These are phyloP conservation scores for Cryptocephalus moraei DNA, from an alignment of 2,888 invertebrate species.

Conservation along the genomic window DNA sequence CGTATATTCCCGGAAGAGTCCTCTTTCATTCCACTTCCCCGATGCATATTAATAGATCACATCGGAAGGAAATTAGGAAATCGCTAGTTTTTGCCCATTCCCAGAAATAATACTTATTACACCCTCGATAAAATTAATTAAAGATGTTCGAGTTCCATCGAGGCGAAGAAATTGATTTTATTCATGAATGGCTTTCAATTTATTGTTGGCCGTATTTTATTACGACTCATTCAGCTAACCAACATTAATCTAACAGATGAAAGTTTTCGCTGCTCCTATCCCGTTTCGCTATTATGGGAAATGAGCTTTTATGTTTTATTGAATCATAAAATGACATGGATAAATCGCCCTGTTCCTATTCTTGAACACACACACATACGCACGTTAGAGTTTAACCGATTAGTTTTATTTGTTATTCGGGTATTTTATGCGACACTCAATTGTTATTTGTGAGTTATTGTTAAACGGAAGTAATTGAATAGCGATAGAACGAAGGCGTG, in stretches of 20 bases:
- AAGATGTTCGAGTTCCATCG: slow-evolving; percentile 14
- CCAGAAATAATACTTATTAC: slow-evolving; percentile 3
- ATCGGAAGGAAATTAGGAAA: background rate
- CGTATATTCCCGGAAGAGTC: too few relatives aligned
- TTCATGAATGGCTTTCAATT: slow-evolving; percentile 18
- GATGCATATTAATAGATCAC: too few relatives aligned
- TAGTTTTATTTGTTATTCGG: too few relatives aligned
- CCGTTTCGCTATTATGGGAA: slow-evolving; percentile 6
- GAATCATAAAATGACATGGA: background rate
- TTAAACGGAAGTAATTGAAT: too few relatives aligned
- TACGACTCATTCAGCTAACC: slow-evolving; percentile 15
- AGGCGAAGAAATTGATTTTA: slow-evolving; percentile 18
- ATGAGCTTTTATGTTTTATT: slow-evolving; percentile 3
- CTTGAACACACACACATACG: too few relatives aligned
- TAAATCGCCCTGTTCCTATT: background rate
- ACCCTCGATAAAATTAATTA: slow-evolving; percentile 14
- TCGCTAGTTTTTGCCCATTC: slow-evolving; percentile 2
- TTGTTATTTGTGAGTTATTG: too few relatives aligned
- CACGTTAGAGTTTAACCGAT: too few relatives aligned
- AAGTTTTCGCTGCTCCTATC: slow-evolving; percentile 3
- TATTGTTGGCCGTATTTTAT: slow-evolving; percentile 19
- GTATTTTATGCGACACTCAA: too few relatives aligned
- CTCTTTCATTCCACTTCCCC: too few relatives aligned
- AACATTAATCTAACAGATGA: slow-evolving; percentile 13
- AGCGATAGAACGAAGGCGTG: too few relatives aligned